Percentiles rank a stretch among this genome's conserved stretches.
Conservation (phyloP, 2,888 invertebrate genomes). For the Sicus ferrugineus region DNA sequence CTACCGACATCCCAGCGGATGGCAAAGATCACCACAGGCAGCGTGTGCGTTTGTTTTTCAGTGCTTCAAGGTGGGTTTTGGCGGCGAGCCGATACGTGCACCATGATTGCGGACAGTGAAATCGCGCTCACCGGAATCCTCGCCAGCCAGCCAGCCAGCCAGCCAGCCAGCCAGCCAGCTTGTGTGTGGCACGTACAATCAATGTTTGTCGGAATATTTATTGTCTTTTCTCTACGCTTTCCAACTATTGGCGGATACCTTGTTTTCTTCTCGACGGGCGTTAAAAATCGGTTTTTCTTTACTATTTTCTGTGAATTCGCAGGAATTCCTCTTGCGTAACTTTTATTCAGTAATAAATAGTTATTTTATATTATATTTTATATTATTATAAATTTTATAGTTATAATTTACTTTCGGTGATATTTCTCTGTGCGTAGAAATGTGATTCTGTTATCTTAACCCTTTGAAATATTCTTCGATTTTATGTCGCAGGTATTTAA, state of each 20-base stretch:
- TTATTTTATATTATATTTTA: too few relatives aligned
- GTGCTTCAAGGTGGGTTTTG: slow-evolving; percentile 20
- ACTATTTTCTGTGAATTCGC: too few relatives aligned
- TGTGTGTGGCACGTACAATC: slow-evolving; percentile 28
- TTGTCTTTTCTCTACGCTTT: neutral
- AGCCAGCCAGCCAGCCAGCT: neutral
- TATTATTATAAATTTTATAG: too few relatives aligned
- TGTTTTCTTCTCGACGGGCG: slow-evolving; percentile 15
- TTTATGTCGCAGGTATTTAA: too few relatives aligned
- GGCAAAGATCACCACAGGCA: slow-evolving; percentile 16
- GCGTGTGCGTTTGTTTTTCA: slow-evolving; percentile 16
- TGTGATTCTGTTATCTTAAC: too few relatives aligned
- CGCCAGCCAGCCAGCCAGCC: too few relatives aligned
- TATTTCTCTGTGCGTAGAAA: too few relatives aligned
- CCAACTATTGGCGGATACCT: slow-evolving; percentile 6
- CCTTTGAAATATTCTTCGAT: too few relatives aligned
- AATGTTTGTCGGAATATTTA: slow-evolving; percentile 15
- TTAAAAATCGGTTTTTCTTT: too few relatives aligned
- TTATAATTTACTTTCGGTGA: too few relatives aligned
- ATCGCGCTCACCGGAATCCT: slow-evolving; percentile 10
- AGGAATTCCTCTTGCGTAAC: too few relatives aligned
- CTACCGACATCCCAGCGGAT: neutral
- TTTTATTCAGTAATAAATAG: too few relatives aligned
- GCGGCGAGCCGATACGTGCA: neutral
- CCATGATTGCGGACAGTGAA: neutral